Conservation (phyloP, 1,140 invertebrate species). For the Parasteatoda tepidariorum region DNA sequence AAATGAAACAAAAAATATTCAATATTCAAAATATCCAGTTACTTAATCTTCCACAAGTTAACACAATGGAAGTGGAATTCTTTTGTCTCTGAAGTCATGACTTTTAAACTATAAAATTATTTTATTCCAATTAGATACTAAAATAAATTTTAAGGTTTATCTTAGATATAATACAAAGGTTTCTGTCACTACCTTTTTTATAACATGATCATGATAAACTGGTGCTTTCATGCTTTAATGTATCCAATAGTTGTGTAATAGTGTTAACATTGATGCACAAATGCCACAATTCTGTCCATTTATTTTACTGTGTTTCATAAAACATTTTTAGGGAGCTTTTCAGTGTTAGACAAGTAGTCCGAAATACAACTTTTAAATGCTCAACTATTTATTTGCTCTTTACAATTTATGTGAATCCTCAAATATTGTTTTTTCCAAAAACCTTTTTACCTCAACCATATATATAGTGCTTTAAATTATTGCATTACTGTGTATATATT, state of each 20-base stretch:
- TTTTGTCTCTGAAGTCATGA: too few relatives aligned
- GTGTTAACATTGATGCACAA: slow-evolving; percentile 3
- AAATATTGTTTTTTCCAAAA: background rate
- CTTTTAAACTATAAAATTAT: too few relatives aligned
- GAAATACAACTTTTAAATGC: slow-evolving; percentile 26
- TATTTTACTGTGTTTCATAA: background rate
- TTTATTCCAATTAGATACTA: too few relatives aligned
- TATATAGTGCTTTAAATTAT: slow-evolving; percentile 57
- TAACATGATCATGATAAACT: background rate
- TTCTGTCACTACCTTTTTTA: background rate
- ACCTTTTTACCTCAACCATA: slow-evolving; percentile 50
- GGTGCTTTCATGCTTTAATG: slow-evolving; percentile 5
- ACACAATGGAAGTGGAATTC: too few relatives aligned
- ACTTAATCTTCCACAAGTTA: too few relatives aligned
- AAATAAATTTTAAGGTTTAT: too few relatives aligned
- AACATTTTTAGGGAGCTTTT: slow-evolving; percentile 42
- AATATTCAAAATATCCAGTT: too few relatives aligned
- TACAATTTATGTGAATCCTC: background rate
- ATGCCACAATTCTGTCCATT: background rate
- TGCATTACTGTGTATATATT: slow-evolving; percentile 53
- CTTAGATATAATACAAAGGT: background rate
- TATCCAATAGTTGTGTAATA: slow-evolving; percentile 2
- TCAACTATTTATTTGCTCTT: slow-evolving; percentile 43
- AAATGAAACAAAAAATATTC: too few relatives aligned
- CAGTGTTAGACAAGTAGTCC: slow-evolving; percentile 25